Base-by-base conservation (phyloP, 1,140 invertebrate genomes). In the Oedothorax gibbosus region DNA sequence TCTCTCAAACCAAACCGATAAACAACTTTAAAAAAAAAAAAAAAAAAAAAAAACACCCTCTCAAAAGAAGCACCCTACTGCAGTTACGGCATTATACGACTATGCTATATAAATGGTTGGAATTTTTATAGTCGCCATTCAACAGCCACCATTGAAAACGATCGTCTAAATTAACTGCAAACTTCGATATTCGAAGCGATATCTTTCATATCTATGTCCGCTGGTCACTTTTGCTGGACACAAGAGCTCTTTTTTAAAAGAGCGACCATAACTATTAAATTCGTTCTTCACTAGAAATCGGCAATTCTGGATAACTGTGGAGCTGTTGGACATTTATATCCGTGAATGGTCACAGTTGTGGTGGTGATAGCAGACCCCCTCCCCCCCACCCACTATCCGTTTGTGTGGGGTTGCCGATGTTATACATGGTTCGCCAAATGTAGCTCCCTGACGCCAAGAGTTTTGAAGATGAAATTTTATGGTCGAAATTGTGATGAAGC, bases 261-360 rank as follows among this genome's bases (percentile, higher is more conserved):
- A 50, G 6, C 54, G 53, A 66, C 21, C 80, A 82, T 82, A 82
- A 82, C 80, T 82, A 82, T 82, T 82, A 82, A 82, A 82, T 82
- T 82, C 80, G 80, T 82, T 82, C 80, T 82, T 82, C 80, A 71
- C 80, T 82, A 73, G 73, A 82, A 82, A 82, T 82, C 80, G 80
- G 64, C 62, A 56, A 79, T 79, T 79, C 64, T 79, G 69, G 35
- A 35, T 71, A 18, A 54, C 69, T 71, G 64, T 66, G 64, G 77
- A 79, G 51, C 56, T 68, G 50, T 71, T 51, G 77, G 77, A 79
- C 64, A 68, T 54, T 71, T 71, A 71, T 21, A 68, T 79, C 51
- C 77, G 35, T 79, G 77, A 79, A 68, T 79, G 77, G 77, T 68
- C 62, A 64, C 56, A 15, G 10, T n/a, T 53, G 56, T 65, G 60